Evolutionary conservation across 2,797 vertebrate genomes (phyloP).

Genomic region (Enteromius fasciolatus): DNA sequence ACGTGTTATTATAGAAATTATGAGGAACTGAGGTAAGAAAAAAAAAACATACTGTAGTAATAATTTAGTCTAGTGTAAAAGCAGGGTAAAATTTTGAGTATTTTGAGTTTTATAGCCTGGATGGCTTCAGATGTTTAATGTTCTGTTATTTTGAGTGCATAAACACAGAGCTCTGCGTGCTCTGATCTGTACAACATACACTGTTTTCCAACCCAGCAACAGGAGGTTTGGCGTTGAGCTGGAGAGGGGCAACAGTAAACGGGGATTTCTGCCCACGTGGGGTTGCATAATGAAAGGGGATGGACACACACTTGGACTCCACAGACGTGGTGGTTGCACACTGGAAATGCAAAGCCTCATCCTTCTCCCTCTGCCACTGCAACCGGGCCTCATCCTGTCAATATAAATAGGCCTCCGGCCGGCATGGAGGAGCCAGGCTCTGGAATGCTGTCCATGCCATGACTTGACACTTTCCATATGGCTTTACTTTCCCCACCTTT

Average conservation of each 20-base stretch:
- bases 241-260: conserved; percentile 1
- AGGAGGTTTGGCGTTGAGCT: neutral
- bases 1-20: neutral
- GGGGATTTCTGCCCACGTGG: conserved; percentile 23
- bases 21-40: too few species aligned
- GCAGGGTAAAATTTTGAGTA: neutral
- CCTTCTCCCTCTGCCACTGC: conserved; percentile 30
- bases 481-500: conserved; percentile 55
- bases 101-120: neutral
- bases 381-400: conserved; percentile 69
- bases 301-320: conserved; percentile 12
- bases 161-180: neutral
- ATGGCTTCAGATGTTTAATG: neutral
- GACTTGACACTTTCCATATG: conserved; percentile 70
- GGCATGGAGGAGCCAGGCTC: conserved; percentile 73
- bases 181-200: neutral
- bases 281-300: conserved; percentile 28
- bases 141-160: conserved; percentile 2
- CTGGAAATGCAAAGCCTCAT: conserved; percentile 31
- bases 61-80: neutral
- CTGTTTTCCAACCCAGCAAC: conserved; percentile 29
- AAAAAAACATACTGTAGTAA: too few species aligned
- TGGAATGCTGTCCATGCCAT: conserved; percentile 76
- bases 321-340: conserved; percentile 22
- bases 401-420: conserved; percentile 78